Conservation (phyloP, 2,113 vertebrate species). For the Centropus bengalensis region DNA sequence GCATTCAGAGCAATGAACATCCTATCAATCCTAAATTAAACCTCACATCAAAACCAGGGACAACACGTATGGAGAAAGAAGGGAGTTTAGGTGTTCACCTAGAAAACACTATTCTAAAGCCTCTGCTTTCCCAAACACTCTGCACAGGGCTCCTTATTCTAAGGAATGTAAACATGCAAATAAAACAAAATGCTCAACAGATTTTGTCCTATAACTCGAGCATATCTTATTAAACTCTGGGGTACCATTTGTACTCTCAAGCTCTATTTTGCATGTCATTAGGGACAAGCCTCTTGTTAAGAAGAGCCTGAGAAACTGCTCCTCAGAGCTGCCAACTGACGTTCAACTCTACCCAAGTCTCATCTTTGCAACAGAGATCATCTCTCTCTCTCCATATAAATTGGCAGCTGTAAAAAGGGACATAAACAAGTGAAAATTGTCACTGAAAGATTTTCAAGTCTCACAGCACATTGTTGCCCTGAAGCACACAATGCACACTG, state of each 20-base stretch:
- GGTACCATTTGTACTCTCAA: neutral
- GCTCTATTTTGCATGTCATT: neutral
- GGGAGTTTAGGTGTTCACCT: neutral
- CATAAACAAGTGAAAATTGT: neutral
- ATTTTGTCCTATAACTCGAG: neutral
- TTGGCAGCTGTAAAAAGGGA: neutral
- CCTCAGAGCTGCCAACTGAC: accelerated
- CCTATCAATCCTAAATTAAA: neutral
- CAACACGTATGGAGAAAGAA: neutral
- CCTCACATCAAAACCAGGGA: neutral
- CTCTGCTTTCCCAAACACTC: neutral
- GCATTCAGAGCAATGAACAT: neutral
- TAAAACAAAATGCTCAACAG: neutral
- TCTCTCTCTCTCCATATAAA: neutral
- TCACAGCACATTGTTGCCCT: neutral
- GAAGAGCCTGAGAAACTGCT: neutral
- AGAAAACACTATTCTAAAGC: neutral
- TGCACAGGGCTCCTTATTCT: neutral
- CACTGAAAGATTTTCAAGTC: neutral
- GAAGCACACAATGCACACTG: accelerated
- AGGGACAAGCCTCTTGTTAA: neutral
- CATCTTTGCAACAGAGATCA: neutral
- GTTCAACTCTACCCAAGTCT: neutral
- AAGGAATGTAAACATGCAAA: neutral
- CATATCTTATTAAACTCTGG: neutral